Evolutionary conservation across 2,797 vertebrate genomes (phyloP).

Genomic region (Urocyon cinereoargenteus): DNA sequence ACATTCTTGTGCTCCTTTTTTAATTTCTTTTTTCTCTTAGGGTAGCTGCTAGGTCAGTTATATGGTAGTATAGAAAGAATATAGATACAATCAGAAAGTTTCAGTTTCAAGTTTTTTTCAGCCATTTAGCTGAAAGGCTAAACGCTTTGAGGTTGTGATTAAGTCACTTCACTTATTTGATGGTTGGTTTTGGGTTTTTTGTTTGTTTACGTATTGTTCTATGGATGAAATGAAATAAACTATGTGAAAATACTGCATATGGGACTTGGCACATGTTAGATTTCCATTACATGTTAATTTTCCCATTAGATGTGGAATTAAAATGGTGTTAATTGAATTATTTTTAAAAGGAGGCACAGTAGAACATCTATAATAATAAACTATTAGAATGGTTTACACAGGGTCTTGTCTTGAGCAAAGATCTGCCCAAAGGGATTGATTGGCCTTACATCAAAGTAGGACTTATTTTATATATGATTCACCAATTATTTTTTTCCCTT

Average conservation of each 20-base stretch:
- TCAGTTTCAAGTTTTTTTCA: conserved; percentile 1
- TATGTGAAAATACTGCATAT: neutral
- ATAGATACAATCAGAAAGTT: neutral
- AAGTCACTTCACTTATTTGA: neutral
- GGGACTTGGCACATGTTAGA: neutral
- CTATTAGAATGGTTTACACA: neutral
- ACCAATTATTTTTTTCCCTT: neutral
- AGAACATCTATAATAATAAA: neutral
- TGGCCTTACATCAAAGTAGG: neutral
- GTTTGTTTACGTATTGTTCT: neutral
- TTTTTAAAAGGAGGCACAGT: neutral
- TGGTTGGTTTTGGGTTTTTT: neutral
- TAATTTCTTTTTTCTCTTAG: neutral
- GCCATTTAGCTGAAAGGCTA: neutral
- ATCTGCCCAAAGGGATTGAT: neutral
- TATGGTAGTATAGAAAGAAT: neutral
- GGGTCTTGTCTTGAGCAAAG: neutral
- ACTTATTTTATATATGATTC: neutral
- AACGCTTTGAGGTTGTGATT: neutral
- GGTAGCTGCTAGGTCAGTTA: neutral
- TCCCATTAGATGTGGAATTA: neutral
- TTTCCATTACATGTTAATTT: neutral
- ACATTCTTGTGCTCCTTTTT: neutral
- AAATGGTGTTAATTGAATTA: neutral
- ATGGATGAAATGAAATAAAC: conserved; percentile 22